phyloP scores from a whole-genome alignment of 2,888 invertebrate species.

The Scaptomyza polygonia region DNA sequence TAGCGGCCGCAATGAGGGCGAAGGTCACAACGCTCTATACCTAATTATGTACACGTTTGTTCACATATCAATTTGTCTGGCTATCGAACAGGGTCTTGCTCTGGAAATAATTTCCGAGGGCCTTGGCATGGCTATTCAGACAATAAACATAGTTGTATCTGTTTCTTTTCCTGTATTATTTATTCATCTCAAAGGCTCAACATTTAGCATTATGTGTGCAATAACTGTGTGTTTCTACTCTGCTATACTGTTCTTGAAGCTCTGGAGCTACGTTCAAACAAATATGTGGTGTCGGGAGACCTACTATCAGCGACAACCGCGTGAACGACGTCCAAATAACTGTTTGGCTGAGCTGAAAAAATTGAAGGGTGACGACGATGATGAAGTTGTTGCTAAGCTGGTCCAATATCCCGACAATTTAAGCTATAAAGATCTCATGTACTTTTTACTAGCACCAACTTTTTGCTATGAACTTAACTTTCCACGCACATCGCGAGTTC shows the following conservation, averaged over 20 bases:
- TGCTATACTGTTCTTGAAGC: constrained; percentile 94
- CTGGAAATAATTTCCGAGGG: constrained; percentile 89
- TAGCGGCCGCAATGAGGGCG: constrained; percentile 90
- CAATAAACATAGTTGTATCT: constrained; percentile 90
- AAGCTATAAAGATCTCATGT: constrained; percentile 93
- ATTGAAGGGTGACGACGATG: constrained; percentile 82
- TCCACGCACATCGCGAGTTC: constrained; percentile 92
- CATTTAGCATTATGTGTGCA: constrained; percentile 94
- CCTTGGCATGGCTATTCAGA: constrained; percentile 90
- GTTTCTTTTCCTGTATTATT: constrained; percentile 92
- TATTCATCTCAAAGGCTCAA: constrained; percentile 90
- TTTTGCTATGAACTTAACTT: constrained; percentile 99
- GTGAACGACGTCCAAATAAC: constrained; percentile 90
- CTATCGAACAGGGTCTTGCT: constrained; percentile 93
- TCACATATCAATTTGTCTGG: constrained; percentile 90
- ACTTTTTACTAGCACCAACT: constrained; percentile 97
- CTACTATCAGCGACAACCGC: constrained; percentile 85
- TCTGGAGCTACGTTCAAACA: constrained; percentile 97
- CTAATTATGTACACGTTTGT: constrained; percentile 90
- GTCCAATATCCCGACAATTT: constrained; percentile 97
- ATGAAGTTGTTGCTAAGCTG: constrained; percentile 85
- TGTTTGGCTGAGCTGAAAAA: constrained; percentile 89
- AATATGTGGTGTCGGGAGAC: constrained; percentile 96
- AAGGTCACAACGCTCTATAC: constrained; percentile 89
- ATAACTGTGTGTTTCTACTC: constrained; percentile 92